Evolutionary conservation across 2,113 vertebrate species (phyloP), one percentile per base, ranked within the genome.

Genomic region (Pomatorhinus ruficollis): DNA sequence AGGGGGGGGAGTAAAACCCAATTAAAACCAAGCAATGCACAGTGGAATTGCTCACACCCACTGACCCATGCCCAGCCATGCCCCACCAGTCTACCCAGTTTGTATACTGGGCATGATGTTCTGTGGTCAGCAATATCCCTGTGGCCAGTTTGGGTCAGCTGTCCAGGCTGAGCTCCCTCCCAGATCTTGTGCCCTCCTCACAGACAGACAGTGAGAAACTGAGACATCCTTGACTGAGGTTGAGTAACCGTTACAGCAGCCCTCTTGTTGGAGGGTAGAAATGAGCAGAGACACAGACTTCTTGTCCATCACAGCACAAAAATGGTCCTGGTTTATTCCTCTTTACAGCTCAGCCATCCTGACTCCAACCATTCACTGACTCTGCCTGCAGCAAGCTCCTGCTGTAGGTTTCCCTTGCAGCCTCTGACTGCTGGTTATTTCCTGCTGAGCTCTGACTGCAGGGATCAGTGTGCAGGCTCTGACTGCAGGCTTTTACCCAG

Each of bases 31-130:
- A 74, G 15, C 2, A 13, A 5, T 37, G 20, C 39, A 17, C 1
- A 0, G 4, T 39, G 53, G 23, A 74, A 30, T 30, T 25, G 37
- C 33, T 53, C 45, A 24, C 52, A 17, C 3, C 15, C 44, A 15
- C 31, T 57, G 42, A 15, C 4, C 10, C 3, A 28, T 9, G 22
- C 17, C 45, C 45, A 86, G 44, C 22, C 18, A 5, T 10, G 42
- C 45, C 22, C 28, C n/a, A n/a, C 24, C 57, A 54, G 1, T 2
- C 33, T 33, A 17, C 23, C 52, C 37, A 24, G 44, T 52, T 44
- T 9, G 5, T 11, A 8, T 1, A 7, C 27, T 52, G 45, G 21
- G 25, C 13, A 37, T 6, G 21, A 10, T 35, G 14, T 6, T 4
- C 45, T 33, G 22, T 15, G 27, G 6, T 13, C 45, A 39, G 54